Percentiles rank a stretch among this genome's conserved stretches.
Evolutionary conservation across 2,113 vertebrate genomes (phyloP).

Genomic region (Sinocyclocheilus grahami): DNA sequence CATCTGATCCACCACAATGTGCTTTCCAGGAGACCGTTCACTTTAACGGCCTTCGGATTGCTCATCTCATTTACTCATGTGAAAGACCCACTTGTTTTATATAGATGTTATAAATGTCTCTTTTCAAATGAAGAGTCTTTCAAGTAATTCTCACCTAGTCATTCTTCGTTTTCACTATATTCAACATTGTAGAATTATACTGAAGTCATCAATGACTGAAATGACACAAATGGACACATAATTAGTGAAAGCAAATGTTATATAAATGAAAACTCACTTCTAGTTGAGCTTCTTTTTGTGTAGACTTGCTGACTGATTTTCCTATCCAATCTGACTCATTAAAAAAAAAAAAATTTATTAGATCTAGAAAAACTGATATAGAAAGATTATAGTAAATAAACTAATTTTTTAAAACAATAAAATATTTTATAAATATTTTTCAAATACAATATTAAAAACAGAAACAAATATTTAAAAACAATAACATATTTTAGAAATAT

Average conservation of each 20-base stretch:
- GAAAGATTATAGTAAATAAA: not conserved
- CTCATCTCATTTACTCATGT: not conserved
- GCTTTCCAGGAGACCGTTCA: not conserved
- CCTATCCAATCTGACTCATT: no score
- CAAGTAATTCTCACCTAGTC: not conserved
- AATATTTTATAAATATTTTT: no score
- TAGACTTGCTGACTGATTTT: not conserved
- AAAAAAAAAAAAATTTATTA: not conserved
- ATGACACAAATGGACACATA: not conserved
- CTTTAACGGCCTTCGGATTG: constrained; percentile 1
- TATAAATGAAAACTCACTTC: not conserved
- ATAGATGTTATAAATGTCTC: not conserved
- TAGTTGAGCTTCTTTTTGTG: no score
- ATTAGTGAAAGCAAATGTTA: not conserved
- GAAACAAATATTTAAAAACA: no score
- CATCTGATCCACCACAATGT: not conserved
- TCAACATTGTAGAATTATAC: not conserved
- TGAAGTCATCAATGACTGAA: not conserved
- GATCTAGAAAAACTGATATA: no score
- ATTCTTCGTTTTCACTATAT: not conserved
- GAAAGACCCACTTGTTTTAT: not conserved
- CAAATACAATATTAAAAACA: no score
- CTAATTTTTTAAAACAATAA: no score
- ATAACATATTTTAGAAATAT: no score
- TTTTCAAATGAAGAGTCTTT: not conserved